Base-by-base conservation (phyloP, 2,797 vertebrate genomes). In the Hippocampus kuda region DNA sequence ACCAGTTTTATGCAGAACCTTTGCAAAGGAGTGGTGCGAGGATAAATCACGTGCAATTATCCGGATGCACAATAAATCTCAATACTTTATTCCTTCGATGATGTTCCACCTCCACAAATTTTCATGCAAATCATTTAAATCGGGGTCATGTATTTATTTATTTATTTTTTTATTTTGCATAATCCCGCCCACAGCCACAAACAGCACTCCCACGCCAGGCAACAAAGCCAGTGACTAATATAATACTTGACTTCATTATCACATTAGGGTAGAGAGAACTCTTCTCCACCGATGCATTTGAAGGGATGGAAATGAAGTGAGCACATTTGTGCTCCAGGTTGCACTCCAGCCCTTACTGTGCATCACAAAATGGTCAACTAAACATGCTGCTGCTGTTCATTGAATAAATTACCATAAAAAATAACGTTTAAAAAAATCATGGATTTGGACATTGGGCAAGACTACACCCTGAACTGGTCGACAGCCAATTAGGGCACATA, bases 261-360 rank as follows among this genome's bases (percentile, higher is more conserved):
- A 44, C 2, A 11, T 44, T 22, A 22, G 22, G 20, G 13, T 15
- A 49, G 18, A 49, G 15, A 49, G 18, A 49, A 49, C 48, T 20
- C 16, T 5, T 20, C 5, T 18, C 16, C 48, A 20, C 20, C 18
- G 0, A 12, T 46, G 44, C 44, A 46, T 46, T 46, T 12, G 13
- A 46, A 46, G 12, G 44, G 5, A 18, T 20, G n/a, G 56, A 57
- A 27, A 27, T 27, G 27, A 13, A 27, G 56, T 15, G 26, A 56
- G 53, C 53, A 26, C 1, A 56, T n/a, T 11, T 56, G n/a, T 5
- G 53, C 24, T 24, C n/a, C n/a, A 24, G 11, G 53, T 56, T 24
- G n/a, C 53, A 56, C 53, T 56, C 53, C 53, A 10, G n/a, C 24
- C 20, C 56, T 59, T 11, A 26, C 66, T 67, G 70, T 70, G 26